Conservation (phyloP, 2,888 invertebrate species). For the Phytoseiulus persimilis region DNA sequence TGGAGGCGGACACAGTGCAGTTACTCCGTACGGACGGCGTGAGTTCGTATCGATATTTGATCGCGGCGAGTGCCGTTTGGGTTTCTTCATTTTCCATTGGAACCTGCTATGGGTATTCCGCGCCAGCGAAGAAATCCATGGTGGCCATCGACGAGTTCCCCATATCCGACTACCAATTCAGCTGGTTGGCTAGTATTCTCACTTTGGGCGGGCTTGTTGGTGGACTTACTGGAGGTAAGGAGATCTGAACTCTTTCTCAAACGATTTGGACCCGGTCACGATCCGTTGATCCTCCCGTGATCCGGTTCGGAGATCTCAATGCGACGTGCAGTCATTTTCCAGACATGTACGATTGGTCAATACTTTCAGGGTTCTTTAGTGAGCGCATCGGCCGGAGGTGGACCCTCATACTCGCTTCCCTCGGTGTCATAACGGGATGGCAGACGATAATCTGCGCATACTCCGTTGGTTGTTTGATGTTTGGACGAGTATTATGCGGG, state of each 20-base stretch:
- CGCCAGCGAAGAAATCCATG: slow-evolving; percentile 32
- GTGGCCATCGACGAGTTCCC: slow-evolving; percentile 16
- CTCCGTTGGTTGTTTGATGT: background rate
- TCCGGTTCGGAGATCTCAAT: no score
- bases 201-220: slow-evolving; percentile 24
- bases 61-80: slow-evolving; percentile 18
- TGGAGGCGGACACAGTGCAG: slow-evolving; percentile 16
- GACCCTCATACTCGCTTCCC: slow-evolving; percentile 9
- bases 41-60: slow-evolving; percentile 23
- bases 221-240: slow-evolving; percentile 27
- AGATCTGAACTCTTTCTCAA: background rate
- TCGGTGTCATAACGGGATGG: slow-evolving; percentile 6
- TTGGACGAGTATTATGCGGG: slow-evolving; percentile 15
- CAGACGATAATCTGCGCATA: slow-evolving; percentile 33
- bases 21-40: slow-evolving; percentile 23
- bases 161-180: slow-evolving; percentile 11
- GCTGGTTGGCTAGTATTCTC: slow-evolving; percentile 32
- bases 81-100: slow-evolving; percentile 14
- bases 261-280: no score
- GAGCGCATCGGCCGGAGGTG: slow-evolving; percentile 21
- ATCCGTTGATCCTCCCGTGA: no score
- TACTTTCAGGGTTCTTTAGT: slow-evolving; percentile 17
- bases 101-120: slow-evolving; percentile 29
- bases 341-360: no score
- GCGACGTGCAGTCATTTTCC: no score